These are phyloP conservation scores for Drosophila chauvacae DNA, from an alignment of 1,140 invertebrate species.

Conservation along the genomic window DNA sequence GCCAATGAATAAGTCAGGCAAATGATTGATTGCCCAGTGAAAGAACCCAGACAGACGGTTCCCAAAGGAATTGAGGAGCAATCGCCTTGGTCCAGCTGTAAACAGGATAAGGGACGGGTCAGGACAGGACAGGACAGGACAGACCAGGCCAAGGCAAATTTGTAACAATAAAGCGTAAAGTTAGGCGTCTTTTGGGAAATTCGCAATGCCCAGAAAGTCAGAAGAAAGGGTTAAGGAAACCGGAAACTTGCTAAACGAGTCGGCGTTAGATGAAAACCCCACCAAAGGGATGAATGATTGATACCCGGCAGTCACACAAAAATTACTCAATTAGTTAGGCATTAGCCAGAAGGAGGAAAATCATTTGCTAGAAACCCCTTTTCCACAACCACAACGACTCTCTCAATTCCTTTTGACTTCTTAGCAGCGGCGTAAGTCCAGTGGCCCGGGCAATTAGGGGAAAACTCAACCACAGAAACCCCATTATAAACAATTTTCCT, in stretches of 20 bases:
- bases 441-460: slow-evolving; percentile 68
- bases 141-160: slow-evolving; percentile 56
- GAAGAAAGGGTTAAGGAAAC: slow-evolving; percentile 37
- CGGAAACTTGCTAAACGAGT: slow-evolving; percentile 49
- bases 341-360: slow-evolving; percentile 64
- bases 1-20: slow-evolving; percentile 59
- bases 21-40: slow-evolving; percentile 77
- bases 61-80: slow-evolving; percentile 63
- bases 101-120: slow-evolving; percentile 59
- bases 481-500: slow-evolving; percentile 82
- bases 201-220: slow-evolving; percentile 59
- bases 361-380: slow-evolving; percentile 52
- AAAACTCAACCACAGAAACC: slow-evolving; percentile 73
- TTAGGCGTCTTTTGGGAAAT: slow-evolving; percentile 72
- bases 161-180: slow-evolving; percentile 78
- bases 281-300: slow-evolving; percentile 60
- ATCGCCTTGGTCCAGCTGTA: slow-evolving; percentile 44
- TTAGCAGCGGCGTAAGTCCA: slow-evolving; percentile 53
- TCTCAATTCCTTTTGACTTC: slow-evolving; percentile 20
- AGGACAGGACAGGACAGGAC: slow-evolving; percentile 22
- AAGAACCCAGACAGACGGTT: slow-evolving; percentile 50
- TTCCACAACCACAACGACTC: slow-evolving; percentile 23
- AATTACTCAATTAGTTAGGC: slow-evolving; percentile 81
- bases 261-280: slow-evolving; percentile 27
- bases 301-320: slow-evolving; percentile 69